These are phyloP conservation scores for Sialis lutaria DNA, from an alignment of 2,888 invertebrate species.

Conservation along the genomic window DNA sequence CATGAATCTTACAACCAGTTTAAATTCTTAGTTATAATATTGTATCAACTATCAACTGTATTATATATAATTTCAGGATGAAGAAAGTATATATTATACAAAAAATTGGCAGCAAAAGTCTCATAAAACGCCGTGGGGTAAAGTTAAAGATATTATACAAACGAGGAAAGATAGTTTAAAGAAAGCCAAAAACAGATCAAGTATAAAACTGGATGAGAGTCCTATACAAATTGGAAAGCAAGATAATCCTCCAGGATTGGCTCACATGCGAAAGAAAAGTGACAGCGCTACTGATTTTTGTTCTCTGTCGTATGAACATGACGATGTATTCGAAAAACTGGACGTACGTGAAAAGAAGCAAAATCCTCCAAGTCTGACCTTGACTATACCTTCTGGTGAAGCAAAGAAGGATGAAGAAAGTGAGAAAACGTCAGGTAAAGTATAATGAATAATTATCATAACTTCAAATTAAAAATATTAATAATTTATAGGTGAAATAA, in stretches of 20 bases:
- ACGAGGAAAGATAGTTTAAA: slow-evolving; percentile 49
- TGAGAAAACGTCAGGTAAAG: too few species aligned
- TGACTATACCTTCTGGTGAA: not conserved
- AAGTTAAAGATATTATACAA: slow-evolving; percentile 61
- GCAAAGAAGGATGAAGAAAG: too few species aligned
- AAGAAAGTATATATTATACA: slow-evolving; percentile 31
- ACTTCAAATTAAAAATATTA: too few species aligned
- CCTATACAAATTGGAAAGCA: slow-evolving; percentile 19
- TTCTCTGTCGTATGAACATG: slow-evolving; percentile 17
- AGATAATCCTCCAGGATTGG: slow-evolving; percentile 6
- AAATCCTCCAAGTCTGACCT: slow-evolving; percentile 4
- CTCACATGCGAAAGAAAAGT: not conserved
- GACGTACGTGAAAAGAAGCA: not conserved
- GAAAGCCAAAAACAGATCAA: slow-evolving; percentile 29
- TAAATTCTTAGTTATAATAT: not conserved
- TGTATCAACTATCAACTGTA: not conserved
- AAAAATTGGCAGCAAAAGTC: slow-evolving; percentile 26
- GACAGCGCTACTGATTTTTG: slow-evolving; percentile 3
- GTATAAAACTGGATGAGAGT: slow-evolving; percentile 20
- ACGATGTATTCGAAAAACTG: slow-evolving; percentile 20
- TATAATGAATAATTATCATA: too few species aligned
- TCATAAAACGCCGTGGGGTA: slow-evolving; percentile 57
- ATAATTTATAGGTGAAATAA: too few species aligned
- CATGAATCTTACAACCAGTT: not conserved
- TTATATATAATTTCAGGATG: slow-evolving; percentile 21